Base-by-base conservation (phyloP, 2,113 vertebrate genomes). In the Amazona vittata region DNA sequence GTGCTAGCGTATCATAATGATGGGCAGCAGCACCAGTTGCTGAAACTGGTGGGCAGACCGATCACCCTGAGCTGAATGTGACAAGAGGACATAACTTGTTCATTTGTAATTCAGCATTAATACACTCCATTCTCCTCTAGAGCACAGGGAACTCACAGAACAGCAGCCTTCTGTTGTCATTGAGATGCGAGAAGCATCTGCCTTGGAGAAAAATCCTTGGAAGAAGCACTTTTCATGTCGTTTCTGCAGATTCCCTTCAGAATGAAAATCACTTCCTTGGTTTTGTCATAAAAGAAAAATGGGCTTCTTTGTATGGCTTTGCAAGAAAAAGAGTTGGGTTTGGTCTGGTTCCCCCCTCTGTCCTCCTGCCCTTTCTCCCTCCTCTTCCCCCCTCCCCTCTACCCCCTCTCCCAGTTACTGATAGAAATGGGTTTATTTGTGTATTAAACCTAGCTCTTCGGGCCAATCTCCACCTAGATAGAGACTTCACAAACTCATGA, bases 1-100 rank as follows among this genome's bases (percentile, higher is more conserved):
- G 16, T 17, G 39, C 80, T 75, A 52, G 41, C 0, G 0, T 24
- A 20, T n/a, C 29, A 2, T 25, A 71, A 49, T 0, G 0, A 35
- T 26, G 70, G 44, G 33, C 60, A 78, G 64, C 68, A 89, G 60
- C 21, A 77, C 12, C 50, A 39, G 43, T 5, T 50, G 41, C 68
- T 47, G 73, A 78, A 71, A 14, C 12, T 25, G 46, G 41, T 2
- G 49, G 78, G 55, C 71, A 75, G 80, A 43, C 18, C 26, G n/a
- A 94, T 37, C 64, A 31, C 28, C 50, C 62, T 75, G 64, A 39
- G n/a, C 68, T 60, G 83, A 63, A 68, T 8, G 26, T 4, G 75
- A 21, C 60, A 71, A 29, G 6, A 82, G 31, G 20, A 59, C 20
- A 17, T 4, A 52, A 25, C 16, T 57, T 62, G 19, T 16, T 85